These are phyloP conservation scores for Solenodon paradoxus DNA, from an alignment of 2,113 vertebrate genomes.

Conservation along the genomic window DNA sequence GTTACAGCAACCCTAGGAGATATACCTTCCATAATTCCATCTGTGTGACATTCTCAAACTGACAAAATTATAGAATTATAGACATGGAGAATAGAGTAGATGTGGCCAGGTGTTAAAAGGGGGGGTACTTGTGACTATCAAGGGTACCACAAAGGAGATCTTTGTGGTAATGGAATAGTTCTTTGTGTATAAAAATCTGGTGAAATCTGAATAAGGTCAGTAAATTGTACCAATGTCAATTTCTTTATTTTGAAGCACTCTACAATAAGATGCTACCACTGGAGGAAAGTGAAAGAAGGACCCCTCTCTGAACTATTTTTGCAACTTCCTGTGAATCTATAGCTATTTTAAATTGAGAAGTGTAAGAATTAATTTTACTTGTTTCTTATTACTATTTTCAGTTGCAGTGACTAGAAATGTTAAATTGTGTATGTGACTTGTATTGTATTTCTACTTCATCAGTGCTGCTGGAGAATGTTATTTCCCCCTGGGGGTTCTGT, in stretches of 20 bases:
- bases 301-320: background rate
- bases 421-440: background rate
- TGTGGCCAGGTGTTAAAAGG: background rate
- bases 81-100: background rate
- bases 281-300: background rate
- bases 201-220: background rate
- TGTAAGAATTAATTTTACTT: background rate
- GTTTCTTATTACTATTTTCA: constrained; percentile 2
- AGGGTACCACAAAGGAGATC: background rate
- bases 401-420: background rate
- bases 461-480: background rate
- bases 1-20: background rate
- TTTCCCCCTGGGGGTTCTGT: background rate
- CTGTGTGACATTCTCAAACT: background rate
- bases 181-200: background rate
- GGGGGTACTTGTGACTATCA: background rate
- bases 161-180: background rate
- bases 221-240: background rate
- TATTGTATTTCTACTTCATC: background rate
- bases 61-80: background rate
- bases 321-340: background rate
- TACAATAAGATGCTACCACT: background rate
- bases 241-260: background rate
- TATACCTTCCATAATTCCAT: background rate
- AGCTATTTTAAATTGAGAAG: background rate